Evolutionary conservation across 2,113 vertebrate species (phyloP), one percentile per base, ranked within the genome.

Genomic region (Tetrao urogallus): DNA sequence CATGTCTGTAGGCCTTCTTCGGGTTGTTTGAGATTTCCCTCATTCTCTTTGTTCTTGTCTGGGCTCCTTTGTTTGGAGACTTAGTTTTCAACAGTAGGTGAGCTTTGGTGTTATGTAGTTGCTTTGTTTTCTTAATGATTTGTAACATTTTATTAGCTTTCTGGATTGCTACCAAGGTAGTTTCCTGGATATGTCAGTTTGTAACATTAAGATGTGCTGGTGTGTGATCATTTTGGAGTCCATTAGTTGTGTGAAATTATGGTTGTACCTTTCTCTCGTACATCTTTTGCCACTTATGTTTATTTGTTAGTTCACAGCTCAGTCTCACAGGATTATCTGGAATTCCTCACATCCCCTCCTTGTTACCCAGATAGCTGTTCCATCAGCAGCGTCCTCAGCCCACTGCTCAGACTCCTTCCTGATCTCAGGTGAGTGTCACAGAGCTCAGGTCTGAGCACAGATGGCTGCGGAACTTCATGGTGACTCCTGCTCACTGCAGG

Each of bases 171-270:
- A 21, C 14, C 5, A 34, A 80, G 17, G 71, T 84, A 19, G 57
- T 61, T 40, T 45, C 8, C 18, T 63, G 58, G 21, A 40, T 45
- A 34, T 71, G 5, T 83, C 57, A 61, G 71, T 67, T 25, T 1
- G 0, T 57, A 24, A 32, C 4, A 8, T 81, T 42, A 67, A 19
- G 25, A 30, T 43, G 21, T 43, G 72, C 30, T 6, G 28, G 36
- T 42, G 6, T 30, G 17, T 1, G 4, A 15, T 52, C 36, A 17
- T 22, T 73, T 69, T 88, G 43, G 56, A 74, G 47, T 82, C 10
- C 11, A 14, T 70, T 43, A 7, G 65, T 65, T 60, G 14, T 0
- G 0, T 45, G 11, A 34, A 76, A 30, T 34, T 3, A 2, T 32
- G 43, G 45, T 12, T 6, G 5, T 60, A 27, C 54, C 43, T 77